These are phyloP conservation scores for Danio aesculapii DNA, from an alignment of 2,797 vertebrate genomes.

Conservation along the genomic window DNA sequence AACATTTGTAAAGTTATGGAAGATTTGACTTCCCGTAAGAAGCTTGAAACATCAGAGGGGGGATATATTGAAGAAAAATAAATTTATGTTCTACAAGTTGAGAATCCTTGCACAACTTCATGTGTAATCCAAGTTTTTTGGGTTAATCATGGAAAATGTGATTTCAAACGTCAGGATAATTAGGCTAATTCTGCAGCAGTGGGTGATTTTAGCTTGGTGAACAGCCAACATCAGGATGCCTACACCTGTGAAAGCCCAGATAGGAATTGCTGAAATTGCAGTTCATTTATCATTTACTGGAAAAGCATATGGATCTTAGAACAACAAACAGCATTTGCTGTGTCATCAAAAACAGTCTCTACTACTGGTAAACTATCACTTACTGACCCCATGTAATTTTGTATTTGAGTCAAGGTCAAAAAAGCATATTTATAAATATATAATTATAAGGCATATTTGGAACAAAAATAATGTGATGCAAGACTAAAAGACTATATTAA, in stretches of 20 bases:
- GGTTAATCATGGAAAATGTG: conserved; percentile 37
- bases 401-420: no score
- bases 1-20: conserved; percentile 9
- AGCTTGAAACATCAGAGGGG: not conserved
- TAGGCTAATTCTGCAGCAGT: conserved; percentile 23
- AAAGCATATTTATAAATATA: no score
- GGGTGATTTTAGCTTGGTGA: conserved; percentile 46
- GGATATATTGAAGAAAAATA: conserved; percentile 15
- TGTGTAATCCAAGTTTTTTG: conserved; percentile 26
- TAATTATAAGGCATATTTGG: no score
- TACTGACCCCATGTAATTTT: no score
- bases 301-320: conserved; percentile 10
- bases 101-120: conserved; percentile 9
- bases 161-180: conserved; percentile 47
- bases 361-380: no score
- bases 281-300: conserved; percentile 26
- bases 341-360: conserved; percentile 13
- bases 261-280: conserved; percentile 15
- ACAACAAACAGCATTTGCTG: not conserved
- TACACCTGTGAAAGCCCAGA: conserved; percentile 39
- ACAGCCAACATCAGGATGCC: conserved; percentile 30
- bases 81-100: not conserved
- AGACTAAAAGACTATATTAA: no score
- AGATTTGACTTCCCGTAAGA: conserved; percentile 27
- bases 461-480: no score